Conservation (phyloP, 2,797 vertebrate species). For the Chloroceryle inda region DNA sequence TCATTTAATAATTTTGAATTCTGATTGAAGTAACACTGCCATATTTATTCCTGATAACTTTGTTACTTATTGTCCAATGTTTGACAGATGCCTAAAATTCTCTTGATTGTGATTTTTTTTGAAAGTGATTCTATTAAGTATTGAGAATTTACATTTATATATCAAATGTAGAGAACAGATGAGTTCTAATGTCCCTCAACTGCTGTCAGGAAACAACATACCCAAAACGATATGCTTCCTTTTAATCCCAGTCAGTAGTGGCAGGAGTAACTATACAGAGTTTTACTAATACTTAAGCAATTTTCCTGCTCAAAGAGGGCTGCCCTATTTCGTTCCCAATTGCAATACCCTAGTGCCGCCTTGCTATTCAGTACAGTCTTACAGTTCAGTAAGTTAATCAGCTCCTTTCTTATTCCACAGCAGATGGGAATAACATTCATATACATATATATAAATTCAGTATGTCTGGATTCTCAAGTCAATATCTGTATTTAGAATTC, state of each 20-base stretch:
- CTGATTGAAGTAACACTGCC: background rate
- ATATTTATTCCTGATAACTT: background rate
- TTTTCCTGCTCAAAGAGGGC: background rate
- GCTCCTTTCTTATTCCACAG: background rate
- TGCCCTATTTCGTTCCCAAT: background rate
- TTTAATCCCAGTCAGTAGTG: background rate
- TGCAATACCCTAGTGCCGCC: background rate
- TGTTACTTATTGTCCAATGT: background rate
- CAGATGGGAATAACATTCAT: background rate
- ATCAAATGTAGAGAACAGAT: background rate
- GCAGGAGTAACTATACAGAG: background rate
- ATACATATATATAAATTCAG: background rate
- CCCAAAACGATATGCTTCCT: background rate
- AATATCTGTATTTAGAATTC: background rate
- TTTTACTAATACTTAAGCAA: background rate
- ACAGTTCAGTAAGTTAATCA: background rate
- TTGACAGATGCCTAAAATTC: background rate
- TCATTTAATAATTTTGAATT: background rate
- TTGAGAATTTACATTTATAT: background rate
- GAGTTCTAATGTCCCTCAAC: background rate
- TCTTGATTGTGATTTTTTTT: background rate
- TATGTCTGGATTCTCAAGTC: background rate
- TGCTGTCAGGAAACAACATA: background rate
- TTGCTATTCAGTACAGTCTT: background rate
- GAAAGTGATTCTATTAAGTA: background rate